Evolutionary conservation across 1,140 invertebrate genomes (phyloP), one percentile per base, ranked within the genome.

Genomic region (Caenorhabditis briggsae): DNA sequence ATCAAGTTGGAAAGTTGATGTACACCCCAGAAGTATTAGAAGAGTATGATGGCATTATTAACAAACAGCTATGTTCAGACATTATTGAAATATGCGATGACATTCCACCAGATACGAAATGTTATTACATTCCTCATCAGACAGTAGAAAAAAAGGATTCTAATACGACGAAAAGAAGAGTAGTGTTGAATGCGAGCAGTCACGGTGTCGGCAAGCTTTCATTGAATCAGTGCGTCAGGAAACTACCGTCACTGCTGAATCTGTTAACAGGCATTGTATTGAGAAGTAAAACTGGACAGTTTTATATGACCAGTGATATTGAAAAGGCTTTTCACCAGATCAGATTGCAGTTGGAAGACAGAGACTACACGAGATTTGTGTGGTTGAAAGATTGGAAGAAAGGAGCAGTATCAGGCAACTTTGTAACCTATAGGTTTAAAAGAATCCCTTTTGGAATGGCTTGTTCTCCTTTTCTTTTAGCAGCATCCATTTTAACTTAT

Each of bases 311-410:
- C 0, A 46, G 65, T 50, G 65, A 74, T 33, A 50, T 74, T 25
- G 65, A 74, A 33, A 74, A 74, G 1, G 65, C 65, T 18, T 74
- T 74, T 50, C 65, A 74, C 7, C 65, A 74, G 25, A 74, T 74
- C 18, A 18, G 41, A 11, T 33, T 74, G 25, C 65, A 74, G 7
- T 5, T 16, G 20, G 48, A 50, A 3, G 65, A 74, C 16, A 74
- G 65, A 74, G 48, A 74, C n/a, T 74, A 18, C 48, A 50, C 48
- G 18, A 43, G 61, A 70, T 84, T 82, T n/a, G 41, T 74, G 7
- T 74, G 65, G 65, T 9, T 46, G 16, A 74, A 74, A 20, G 65
- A 74, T 74, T 9, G 8, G 48, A 25, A 16, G 8, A 74, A 74
- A 46, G 41, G 41, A 74, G 12, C 65, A 25, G 65, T 50, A 9